phyloP scores from a whole-genome alignment of 2,797 vertebrate species.

The Halcyon chelicuti region DNA sequence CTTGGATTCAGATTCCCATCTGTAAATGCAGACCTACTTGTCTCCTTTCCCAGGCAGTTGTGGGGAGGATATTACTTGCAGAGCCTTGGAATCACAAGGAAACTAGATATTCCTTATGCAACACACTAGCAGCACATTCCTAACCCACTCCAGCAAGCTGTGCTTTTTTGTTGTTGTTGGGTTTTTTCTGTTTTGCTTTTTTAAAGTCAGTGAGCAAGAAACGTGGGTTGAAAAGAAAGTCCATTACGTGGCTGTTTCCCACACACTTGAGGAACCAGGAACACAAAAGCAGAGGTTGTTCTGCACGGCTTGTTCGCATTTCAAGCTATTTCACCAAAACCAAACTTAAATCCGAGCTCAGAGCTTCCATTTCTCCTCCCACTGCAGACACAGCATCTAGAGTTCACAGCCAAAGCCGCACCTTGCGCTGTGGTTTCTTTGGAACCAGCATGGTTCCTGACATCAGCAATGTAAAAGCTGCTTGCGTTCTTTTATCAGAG shows the following conservation, averaged over 20 bases:
- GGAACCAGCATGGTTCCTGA: conserved; percentile 7
- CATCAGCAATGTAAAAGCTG: conserved; percentile 27
- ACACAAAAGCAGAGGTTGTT: conserved; percentile 68
- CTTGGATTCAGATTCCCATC: not conserved
- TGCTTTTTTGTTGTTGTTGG: not conserved
- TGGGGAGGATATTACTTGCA: not conserved
- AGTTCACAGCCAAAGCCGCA: conserved; percentile 19
- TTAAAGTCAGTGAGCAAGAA: conserved; percentile 57
- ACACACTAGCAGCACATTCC: conserved; percentile 7
- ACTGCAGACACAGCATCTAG: conserved; percentile 27
- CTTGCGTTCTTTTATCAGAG: conserved; percentile 14
- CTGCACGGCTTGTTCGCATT: conserved; percentile 49
- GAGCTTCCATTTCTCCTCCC: conserved; percentile 49
- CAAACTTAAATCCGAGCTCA: conserved; percentile 5
- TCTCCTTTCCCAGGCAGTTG: not conserved
- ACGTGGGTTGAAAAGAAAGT: conserved; percentile 35
- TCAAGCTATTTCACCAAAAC: conserved; percentile 58
- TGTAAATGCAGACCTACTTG: not conserved
- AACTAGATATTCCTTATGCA: conserved; percentile 41
- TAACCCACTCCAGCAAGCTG: conserved; percentile 51
- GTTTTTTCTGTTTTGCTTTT: not conserved
- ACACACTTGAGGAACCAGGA: conserved; percentile 47
- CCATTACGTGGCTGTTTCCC: conserved; percentile 59
- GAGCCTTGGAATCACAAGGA: not conserved
- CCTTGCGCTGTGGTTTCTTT: conserved; percentile 6